Conservation (phyloP, 2,888 invertebrate genomes). For the Rhamnusium bicolor region DNA sequence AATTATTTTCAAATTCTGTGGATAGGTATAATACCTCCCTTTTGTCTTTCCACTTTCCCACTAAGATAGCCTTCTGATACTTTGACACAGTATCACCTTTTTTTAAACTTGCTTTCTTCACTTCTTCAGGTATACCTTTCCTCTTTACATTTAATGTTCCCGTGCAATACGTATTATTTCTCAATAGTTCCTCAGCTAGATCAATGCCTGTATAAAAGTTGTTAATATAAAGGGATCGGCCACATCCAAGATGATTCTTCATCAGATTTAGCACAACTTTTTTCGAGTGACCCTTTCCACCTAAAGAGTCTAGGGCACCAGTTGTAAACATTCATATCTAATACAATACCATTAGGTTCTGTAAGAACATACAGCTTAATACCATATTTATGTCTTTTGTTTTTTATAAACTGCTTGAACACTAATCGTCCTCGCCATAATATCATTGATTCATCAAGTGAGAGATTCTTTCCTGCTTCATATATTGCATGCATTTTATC, state of each 20-base stretch:
- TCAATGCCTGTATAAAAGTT: background rate
- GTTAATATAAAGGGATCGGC: background rate
- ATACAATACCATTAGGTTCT: constrained; percentile 59
- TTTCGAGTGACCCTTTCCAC: background rate
- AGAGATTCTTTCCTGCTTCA: constrained; percentile 49
- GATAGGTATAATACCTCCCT: constrained; percentile 58
- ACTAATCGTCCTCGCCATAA: constrained; percentile 58
- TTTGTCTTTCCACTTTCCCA: constrained; percentile 60
- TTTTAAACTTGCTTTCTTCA: background rate
- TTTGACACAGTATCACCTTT: constrained; percentile 45
- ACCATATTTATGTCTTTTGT: constrained; percentile 64
- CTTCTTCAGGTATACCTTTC: background rate
- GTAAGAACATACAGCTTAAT: constrained; percentile 62
- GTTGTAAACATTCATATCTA: background rate
- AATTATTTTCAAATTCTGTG: constrained; percentile 46
- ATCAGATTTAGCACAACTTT: background rate
- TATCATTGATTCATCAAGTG: constrained; percentile 53
- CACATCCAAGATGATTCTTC: background rate
- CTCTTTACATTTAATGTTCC: background rate
- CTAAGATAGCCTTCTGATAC: constrained; percentile 50
- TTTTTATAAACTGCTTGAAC: constrained; percentile 62
- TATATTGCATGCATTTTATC: constrained; percentile 42
- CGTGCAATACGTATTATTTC: background rate
- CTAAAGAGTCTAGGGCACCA: no score
- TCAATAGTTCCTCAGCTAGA: background rate